phyloP scores from a whole-genome alignment of 2,888 invertebrate species.

The Phorcus lineatus region DNA sequence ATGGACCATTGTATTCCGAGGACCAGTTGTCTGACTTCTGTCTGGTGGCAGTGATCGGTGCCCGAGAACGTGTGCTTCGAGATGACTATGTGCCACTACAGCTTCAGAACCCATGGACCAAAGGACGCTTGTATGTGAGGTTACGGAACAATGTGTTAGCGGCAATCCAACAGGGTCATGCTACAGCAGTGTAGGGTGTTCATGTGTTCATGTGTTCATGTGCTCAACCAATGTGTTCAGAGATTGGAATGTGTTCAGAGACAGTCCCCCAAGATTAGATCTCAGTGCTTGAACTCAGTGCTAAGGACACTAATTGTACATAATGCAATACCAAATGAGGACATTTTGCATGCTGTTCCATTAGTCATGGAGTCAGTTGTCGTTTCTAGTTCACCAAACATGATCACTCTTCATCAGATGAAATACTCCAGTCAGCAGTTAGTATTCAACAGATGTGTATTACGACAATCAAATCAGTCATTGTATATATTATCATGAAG shows the following conservation, averaged over 20 bases:
- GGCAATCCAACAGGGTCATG: constrained; percentile 75
- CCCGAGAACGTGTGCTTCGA: constrained; percentile 92
- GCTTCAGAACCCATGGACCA: constrained; percentile 96
- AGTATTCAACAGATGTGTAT: not conserved
- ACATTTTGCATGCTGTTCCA: not conserved
- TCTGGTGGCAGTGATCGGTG: constrained; percentile 95
- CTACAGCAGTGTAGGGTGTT: constrained; percentile 72
- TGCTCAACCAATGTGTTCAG: not conserved
- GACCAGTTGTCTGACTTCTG: constrained; percentile 91
- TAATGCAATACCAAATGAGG: not conserved
- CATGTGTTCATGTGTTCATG: not conserved
- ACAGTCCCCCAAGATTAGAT: no score
- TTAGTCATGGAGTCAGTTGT: not conserved
- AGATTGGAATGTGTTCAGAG: not conserved
- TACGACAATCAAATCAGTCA: constrained; percentile 11
- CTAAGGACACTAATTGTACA: no score
- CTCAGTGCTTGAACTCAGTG: no score
- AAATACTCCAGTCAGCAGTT: constrained; percentile 12
- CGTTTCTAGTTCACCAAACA: not conserved
- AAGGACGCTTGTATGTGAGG: constrained; percentile 92
- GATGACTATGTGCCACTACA: constrained; percentile 96
- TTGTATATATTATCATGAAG: not conserved
- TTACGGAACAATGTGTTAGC: constrained; percentile 84
- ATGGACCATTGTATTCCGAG: constrained; percentile 85
- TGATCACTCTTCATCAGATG: not conserved